Evolutionary conservation across 2,888 invertebrate species (phyloP).

Genomic region (Caenorhabditis imperialis): DNA sequence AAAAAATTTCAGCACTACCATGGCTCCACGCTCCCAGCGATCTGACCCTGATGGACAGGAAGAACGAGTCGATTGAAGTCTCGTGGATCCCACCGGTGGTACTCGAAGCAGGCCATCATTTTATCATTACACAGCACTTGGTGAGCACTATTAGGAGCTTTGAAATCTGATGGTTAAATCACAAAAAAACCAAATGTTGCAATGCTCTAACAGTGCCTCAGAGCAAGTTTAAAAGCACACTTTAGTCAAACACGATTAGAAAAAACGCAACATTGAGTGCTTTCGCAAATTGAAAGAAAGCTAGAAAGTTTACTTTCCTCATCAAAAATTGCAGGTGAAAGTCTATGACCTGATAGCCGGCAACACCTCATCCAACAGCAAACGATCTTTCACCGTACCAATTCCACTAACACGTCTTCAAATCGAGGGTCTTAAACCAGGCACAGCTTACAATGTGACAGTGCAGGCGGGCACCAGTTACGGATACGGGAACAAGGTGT

Average conservation of each 20-base stretch:
- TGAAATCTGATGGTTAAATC: too few species aligned
- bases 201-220: too few species aligned
- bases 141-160: too few species aligned
- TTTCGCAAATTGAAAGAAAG: too few species aligned
- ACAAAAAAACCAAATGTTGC: too few species aligned
- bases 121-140: constrained; percentile 66
- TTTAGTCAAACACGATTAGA: too few species aligned
- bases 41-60: constrained; percentile 59
- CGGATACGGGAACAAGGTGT: constrained; percentile 67
- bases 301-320: too few species aligned
- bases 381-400: constrained; percentile 56
- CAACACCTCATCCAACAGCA: constrained; percentile 49
- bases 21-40: constrained; percentile 68
- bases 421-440: constrained; percentile 56
- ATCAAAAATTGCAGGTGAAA: constrained; percentile 52
- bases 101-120: constrained; percentile 58
- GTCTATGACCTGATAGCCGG: constrained; percentile 60
- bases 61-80: constrained; percentile 61
- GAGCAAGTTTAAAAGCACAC: too few species aligned
- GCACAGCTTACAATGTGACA: constrained; percentile 66
- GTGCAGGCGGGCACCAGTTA: constrained; percentile 69
- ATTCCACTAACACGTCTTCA: constrained; percentile 60
- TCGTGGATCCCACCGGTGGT: constrained; percentile 65
- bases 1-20: constrained; percentile 63
- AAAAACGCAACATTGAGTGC: too few species aligned